These are phyloP conservation scores for Pachypanchax playfairii DNA, from an alignment of 2,113 vertebrate genomes.

Conservation along the genomic window DNA sequence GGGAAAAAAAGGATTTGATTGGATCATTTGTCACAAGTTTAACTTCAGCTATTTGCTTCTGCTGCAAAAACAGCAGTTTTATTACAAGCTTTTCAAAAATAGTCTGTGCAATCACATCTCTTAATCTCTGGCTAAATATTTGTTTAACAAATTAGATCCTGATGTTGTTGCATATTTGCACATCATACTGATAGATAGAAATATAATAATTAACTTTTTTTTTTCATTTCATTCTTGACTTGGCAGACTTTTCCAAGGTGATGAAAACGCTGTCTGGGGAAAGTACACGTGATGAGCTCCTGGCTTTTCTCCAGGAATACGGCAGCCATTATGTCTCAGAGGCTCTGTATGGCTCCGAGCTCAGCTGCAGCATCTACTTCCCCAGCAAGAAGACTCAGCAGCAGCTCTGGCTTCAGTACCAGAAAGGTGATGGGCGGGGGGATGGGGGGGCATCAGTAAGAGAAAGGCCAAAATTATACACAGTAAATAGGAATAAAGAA, in stretches of 20 bases:
- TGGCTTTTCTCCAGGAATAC: constrained; percentile 90
- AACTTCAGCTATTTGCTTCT: neutral
- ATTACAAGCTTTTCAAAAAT: neutral
- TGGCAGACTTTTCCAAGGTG: constrained; percentile 90
- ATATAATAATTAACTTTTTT: neutral
- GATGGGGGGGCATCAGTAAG: neutral
- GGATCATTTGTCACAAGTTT: neutral
- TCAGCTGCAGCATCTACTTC: constrained; percentile 95
- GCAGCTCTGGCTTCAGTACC: constrained; percentile 99
- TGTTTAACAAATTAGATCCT: neutral
- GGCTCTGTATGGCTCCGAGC: constrained; percentile 94
- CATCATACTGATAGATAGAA: neutral
- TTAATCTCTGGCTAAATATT: too few relatives aligned
- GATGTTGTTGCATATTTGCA: neutral
- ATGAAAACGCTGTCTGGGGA: constrained; percentile 92
- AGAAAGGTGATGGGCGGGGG: constrained; percentile 89
- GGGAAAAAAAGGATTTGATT: neutral
- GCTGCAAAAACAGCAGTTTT: too few relatives aligned
- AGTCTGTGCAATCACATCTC: neutral
- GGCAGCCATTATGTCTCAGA: constrained; percentile 95
- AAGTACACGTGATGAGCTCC: constrained; percentile 92
- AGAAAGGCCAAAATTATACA: neutral
- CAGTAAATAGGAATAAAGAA: neutral
- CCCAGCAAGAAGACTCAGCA: constrained; percentile 98
- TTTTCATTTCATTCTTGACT: constrained; percentile 14